Conservation (phyloP, 2,888 invertebrate species). For the Ichneumoninae sp. region DNA sequence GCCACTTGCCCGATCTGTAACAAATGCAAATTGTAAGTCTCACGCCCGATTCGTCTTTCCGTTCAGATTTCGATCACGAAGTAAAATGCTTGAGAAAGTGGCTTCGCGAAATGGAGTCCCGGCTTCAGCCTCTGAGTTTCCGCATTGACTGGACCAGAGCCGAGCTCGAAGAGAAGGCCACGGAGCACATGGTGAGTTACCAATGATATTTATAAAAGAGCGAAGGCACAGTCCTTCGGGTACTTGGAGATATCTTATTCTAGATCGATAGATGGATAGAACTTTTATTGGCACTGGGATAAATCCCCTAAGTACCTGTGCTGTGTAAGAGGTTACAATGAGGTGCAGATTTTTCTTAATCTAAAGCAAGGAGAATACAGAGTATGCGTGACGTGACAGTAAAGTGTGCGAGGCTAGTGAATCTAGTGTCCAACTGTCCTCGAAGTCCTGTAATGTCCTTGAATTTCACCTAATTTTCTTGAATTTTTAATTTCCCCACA, state of each 20-base stretch:
- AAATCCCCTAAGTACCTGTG: too few species aligned
- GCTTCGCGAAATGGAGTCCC: conserved; percentile 94
- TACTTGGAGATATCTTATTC: not conserved
- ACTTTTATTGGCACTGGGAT: too few species aligned
- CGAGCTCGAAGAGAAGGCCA: conserved; percentile 91
- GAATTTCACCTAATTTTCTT: too few species aligned
- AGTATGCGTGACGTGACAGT: too few species aligned
- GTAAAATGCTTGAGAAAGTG: conserved; percentile 92
- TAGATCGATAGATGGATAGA: too few species aligned
- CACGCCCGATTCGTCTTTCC: not conserved
- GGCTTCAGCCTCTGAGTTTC: conserved; percentile 90
- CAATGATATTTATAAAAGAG: not conserved
- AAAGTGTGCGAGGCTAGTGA: too few species aligned
- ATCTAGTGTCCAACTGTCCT: too few species aligned
- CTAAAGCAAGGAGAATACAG: too few species aligned
- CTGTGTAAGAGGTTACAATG: too few species aligned
- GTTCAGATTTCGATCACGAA: conserved; percentile 90
- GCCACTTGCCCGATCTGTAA: not conserved
- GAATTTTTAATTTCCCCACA: too few species aligned
- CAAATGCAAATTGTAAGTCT: not conserved
- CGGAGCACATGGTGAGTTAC: conserved; percentile 92
- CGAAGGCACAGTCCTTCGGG: not conserved
- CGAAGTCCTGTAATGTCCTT: too few species aligned
- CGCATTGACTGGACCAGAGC: conserved; percentile 89
- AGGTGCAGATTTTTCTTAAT: too few species aligned